A percentile compares a stretch with the other conserved stretches of the same genome.
These are phyloP conservation scores for Mastomys natalensis DNA, from an alignment of 2,113 vertebrate species.

Conservation along the genomic window DNA sequence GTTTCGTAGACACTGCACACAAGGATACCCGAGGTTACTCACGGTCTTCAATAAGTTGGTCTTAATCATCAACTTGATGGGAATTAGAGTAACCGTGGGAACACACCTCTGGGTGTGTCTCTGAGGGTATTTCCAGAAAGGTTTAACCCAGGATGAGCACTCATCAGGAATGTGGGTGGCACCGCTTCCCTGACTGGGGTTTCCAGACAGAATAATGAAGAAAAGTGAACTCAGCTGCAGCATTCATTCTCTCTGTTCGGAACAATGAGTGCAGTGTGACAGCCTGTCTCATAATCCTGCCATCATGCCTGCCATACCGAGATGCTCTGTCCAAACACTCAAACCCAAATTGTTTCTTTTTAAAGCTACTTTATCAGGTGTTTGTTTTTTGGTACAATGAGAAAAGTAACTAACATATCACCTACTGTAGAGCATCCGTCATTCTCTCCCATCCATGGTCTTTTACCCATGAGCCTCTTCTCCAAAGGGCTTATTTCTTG, in stretches of 20 bases:
- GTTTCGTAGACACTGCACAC: too few species aligned
- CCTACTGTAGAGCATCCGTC: not conserved
- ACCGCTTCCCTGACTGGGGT: not conserved
- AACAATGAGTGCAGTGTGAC: not conserved
- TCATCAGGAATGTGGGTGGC: not conserved
- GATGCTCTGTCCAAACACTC: not conserved
- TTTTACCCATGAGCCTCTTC: not conserved
- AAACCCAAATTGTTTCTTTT: not conserved
- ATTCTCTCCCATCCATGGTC: rapidly evolving
- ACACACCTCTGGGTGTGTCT: not conserved
- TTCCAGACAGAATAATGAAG: not conserved
- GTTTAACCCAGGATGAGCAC: not conserved
- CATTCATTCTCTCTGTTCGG: not conserved
- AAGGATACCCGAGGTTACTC: not conserved
- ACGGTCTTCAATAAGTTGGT: not conserved
- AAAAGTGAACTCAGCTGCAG: not conserved
- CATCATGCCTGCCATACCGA: not conserved
- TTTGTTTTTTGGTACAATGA: not conserved
- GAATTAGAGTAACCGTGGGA: not conserved
- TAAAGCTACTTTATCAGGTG: not conserved
- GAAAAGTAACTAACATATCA: not conserved
- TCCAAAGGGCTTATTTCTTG: not conserved
- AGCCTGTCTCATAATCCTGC: too few species aligned
- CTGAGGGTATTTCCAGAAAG: not conserved
- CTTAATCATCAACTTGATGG: not conserved